phyloP scores from a whole-genome alignment of 92 coral and sea anemone species.

The Parazoanthus darwini region DNA sequence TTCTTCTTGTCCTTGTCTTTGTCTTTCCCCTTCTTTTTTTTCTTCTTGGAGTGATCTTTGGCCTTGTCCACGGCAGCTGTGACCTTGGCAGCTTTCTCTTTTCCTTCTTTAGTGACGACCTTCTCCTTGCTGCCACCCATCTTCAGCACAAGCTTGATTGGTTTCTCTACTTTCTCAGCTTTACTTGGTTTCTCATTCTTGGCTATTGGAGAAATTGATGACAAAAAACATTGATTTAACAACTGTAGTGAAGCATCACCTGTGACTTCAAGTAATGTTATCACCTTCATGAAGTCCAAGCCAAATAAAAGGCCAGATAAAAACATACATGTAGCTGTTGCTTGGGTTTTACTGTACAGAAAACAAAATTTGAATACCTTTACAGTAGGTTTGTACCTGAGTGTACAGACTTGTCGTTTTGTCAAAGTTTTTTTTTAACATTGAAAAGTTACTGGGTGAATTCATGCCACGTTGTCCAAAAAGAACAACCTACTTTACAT shows the following conservation, averaged over 20 bases:
- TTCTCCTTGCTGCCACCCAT: constrained; percentile 76
- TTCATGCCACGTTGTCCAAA: too few relatives aligned
- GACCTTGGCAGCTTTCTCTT: constrained; percentile 45
- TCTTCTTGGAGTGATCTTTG: constrained; percentile 87
- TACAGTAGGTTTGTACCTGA: too few relatives aligned
- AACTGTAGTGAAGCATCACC: not conserved
- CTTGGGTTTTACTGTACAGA: too few relatives aligned
- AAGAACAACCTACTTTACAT: too few relatives aligned
- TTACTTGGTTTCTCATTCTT: constrained; percentile 55
- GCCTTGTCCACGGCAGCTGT: constrained; percentile 42
- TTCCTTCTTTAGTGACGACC: constrained; percentile 52
- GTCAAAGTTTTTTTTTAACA: too few relatives aligned
- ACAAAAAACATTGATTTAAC: too few relatives aligned
- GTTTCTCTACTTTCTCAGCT: constrained; percentile 71
- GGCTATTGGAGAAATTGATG: constrained; percentile 31
- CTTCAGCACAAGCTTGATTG: constrained; percentile 90
- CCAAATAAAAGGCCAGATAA: too few relatives aligned
- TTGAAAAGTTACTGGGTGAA: too few relatives aligned
- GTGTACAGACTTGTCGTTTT: too few relatives aligned
- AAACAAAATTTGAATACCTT: too few relatives aligned
- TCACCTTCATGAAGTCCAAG: too few relatives aligned
- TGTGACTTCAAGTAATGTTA: not conserved
- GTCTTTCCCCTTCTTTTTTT: constrained; percentile 93
- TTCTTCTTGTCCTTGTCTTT: constrained; percentile 85
- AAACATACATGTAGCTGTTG: too few relatives aligned